These are phyloP conservation scores for Wiebesia pumilae DNA, from an alignment of 1,140 invertebrate genomes.

Conservation along the genomic window DNA sequence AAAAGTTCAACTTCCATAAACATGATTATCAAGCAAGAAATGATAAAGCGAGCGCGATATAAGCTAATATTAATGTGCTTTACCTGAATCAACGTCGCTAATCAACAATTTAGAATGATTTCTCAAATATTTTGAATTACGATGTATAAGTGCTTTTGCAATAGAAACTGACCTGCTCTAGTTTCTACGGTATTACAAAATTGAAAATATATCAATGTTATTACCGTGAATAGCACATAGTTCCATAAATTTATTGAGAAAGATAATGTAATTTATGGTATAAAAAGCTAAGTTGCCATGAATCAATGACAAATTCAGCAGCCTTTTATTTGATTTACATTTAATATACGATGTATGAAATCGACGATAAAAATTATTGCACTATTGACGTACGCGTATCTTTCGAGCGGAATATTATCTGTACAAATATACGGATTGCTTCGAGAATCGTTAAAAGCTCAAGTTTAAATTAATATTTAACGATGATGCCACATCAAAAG, in stretches of 20 bases:
- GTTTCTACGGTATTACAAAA: not conserved
- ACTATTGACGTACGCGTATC: not conserved
- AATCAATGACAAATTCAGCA: not conserved
- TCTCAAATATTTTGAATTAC: not conserved
- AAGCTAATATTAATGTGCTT: not conserved
- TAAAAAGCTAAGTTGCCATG: not conserved
- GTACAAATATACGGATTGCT: too few relatives aligned
- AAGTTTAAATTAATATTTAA: too few relatives aligned
- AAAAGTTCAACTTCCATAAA: too few relatives aligned
- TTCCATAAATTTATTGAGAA: not conserved
- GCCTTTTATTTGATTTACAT: not conserved
- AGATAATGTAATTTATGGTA: not conserved
- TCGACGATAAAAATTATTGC: not conserved
- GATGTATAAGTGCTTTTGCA: not conserved
- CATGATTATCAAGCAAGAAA: too few relatives aligned
- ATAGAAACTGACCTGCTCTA: not conserved
- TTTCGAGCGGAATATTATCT: not conserved
- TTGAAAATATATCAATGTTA: not conserved
- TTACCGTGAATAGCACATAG: not conserved
- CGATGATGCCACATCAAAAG: too few relatives aligned
- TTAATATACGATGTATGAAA: not conserved
- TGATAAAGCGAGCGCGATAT: too few relatives aligned
- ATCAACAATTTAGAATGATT: not conserved
- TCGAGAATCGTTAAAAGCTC: too few relatives aligned
- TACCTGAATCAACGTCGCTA: not conserved